Percentiles rank a stretch among this genome's conserved stretches.
phyloP scores from a whole-genome alignment of 2,113 vertebrate species.

The Cephalopterus ornatus region DNA sequence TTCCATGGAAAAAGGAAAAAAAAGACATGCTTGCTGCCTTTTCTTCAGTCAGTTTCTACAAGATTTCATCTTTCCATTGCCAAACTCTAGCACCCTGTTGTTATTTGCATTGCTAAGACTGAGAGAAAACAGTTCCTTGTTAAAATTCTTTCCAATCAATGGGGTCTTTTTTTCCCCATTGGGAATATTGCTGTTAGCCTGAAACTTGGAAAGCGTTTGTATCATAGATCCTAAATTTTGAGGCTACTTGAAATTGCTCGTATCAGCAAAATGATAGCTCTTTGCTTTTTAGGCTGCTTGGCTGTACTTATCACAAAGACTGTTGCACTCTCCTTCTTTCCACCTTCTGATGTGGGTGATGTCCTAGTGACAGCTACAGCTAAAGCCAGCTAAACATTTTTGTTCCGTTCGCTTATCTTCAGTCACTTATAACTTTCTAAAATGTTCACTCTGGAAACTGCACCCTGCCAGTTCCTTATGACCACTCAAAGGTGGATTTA shows the following conservation, averaged over 20 bases:
- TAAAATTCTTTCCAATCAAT: neutral
- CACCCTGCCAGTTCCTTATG: neutral
- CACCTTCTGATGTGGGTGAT: neutral
- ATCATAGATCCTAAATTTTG: neutral
- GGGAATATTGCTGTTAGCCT: neutral
- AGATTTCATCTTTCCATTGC: neutral
- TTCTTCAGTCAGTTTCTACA: neutral
- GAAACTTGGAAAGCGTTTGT: neutral
- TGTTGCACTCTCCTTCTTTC: neutral
- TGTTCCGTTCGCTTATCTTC: neutral
- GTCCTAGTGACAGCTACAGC: neutral
- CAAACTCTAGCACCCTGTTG: neutral
- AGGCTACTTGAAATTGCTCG: neutral
- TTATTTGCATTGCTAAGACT: neutral
- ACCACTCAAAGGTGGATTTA: neutral
- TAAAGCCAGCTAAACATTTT: neutral
- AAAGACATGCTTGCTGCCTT: neutral
- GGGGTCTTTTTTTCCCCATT: rapidly evolving
- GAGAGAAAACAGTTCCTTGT: neutral
- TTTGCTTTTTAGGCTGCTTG: neutral
- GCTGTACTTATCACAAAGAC: neutral
- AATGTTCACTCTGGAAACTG: neutral
- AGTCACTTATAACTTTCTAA: neutral
- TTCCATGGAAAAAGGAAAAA: neutral
- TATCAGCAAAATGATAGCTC: neutral